These are phyloP conservation scores for Pteropus rufus DNA, from an alignment of 2,797 vertebrate genomes.

Conservation along the genomic window DNA sequence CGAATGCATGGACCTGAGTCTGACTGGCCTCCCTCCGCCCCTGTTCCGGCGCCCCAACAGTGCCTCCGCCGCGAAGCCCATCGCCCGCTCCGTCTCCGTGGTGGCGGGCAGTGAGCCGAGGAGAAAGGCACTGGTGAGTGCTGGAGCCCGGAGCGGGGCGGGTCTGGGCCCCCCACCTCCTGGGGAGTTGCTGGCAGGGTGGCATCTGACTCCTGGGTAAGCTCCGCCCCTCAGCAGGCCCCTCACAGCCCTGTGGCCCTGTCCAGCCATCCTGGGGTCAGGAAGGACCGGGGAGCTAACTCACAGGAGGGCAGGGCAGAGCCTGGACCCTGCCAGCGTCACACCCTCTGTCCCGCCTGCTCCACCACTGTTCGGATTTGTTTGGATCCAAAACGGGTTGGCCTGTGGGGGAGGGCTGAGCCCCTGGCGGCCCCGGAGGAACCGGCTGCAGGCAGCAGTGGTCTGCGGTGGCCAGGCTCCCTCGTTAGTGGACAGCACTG, in stretches of 20 bases:
- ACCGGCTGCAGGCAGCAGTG: background rate
- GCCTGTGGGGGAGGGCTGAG: background rate
- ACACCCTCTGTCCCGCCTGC: background rate
- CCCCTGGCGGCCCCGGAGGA: background rate
- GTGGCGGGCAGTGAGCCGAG: slow-evolving; percentile 83
- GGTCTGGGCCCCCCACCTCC: background rate
- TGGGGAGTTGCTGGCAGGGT: no score
- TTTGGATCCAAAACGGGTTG: background rate
- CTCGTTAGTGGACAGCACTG: background rate
- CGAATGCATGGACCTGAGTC: slow-evolving; percentile 84
- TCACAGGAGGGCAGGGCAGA: background rate
- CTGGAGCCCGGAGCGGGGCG: accelerated
- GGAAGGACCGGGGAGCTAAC: background rate
- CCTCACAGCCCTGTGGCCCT: background rate
- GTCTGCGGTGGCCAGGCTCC: background rate
- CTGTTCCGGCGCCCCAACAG: slow-evolving; percentile 88
- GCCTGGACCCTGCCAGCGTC: background rate
- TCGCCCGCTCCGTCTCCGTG: slow-evolving; percentile 89
- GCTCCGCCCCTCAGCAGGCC: background rate
- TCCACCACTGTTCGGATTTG: background rate
- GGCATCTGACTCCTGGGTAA: background rate
- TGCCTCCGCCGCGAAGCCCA: slow-evolving; percentile 82
- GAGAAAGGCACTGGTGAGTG: slow-evolving; percentile 88
- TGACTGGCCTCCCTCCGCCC: slow-evolving; percentile 87
- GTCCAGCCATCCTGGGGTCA: background rate